Evolutionary conservation across 2,888 invertebrate genomes (phyloP).

Genomic region (Cheiracanthium punctorium): DNA sequence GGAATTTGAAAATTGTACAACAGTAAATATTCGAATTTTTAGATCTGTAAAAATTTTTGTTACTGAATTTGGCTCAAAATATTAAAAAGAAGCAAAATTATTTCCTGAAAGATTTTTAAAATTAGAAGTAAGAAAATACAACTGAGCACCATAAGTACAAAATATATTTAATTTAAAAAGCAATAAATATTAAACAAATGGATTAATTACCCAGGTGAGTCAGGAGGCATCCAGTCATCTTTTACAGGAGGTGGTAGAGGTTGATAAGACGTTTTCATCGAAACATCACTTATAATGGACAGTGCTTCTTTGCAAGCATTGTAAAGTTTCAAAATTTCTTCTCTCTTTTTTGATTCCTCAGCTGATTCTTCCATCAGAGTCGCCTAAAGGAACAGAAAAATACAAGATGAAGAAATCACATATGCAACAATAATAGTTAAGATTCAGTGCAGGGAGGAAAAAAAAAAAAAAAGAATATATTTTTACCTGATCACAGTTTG

Average conservation of each 20-base stretch:
- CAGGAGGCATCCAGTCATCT: slow-evolving; percentile 87
- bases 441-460: not conserved
- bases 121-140: too few species aligned
- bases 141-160: too few species aligned
- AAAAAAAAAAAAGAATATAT: not conserved
- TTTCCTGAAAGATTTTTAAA: too few species aligned
- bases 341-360: slow-evolving; percentile 96
- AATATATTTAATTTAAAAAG: too few species aligned
- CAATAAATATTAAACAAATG: too few species aligned
- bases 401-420: not conserved
- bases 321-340: slow-evolving; percentile 99
- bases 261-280: slow-evolving; percentile 95
- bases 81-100: too few species aligned
- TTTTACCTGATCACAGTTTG: slow-evolving; percentile 94
- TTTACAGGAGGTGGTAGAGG: slow-evolving; percentile 98
- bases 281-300: slow-evolving; percentile 97
- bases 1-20: too few species aligned
- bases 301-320: slow-evolving; percentile 99
- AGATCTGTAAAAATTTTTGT: too few species aligned
- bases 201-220: slow-evolving; percentile 44
- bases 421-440: not conserved
- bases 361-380: slow-evolving; percentile 99
- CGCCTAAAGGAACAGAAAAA: slow-evolving; percentile 78
- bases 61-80: too few species aligned
- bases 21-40: too few species aligned